Evolutionary conservation across 1,140 invertebrate species (phyloP).

Genomic region (Tribolium castaneum): DNA sequence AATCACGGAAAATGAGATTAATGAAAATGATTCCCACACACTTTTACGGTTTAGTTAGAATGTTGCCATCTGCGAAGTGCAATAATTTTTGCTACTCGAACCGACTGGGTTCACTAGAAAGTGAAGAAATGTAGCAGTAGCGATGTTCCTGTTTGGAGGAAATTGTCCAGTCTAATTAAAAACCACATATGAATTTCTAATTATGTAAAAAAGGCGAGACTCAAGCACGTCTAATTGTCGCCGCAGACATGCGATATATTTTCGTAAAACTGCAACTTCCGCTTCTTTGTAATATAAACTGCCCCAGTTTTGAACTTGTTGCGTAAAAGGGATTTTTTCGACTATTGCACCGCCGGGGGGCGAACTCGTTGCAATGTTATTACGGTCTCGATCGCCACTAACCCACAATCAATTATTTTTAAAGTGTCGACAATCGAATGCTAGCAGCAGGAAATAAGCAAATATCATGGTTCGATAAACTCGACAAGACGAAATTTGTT

Average conservation of each 20-base stretch:
- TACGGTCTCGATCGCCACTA: not conserved
- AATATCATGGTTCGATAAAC: slow-evolving; percentile 13
- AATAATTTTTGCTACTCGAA: slow-evolving; percentile 12
- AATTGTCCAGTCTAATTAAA: slow-evolving; percentile 14
- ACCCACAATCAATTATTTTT: slow-evolving; percentile 17
- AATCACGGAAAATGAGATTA: slow-evolving; percentile 22
- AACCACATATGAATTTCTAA: not conserved
- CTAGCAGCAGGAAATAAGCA: slow-evolving; percentile 12
- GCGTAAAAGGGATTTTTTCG: not conserved
- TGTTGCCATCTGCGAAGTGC: slow-evolving; percentile 9
- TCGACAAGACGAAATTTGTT: not conserved
- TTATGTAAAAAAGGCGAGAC: slow-evolving; percentile 1
- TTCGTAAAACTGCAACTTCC: slow-evolving; percentile 14
- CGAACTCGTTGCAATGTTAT: not conserved
- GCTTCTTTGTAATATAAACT: not conserved
- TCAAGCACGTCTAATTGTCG: slow-evolving; percentile 11
- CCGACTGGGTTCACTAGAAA: not conserved
- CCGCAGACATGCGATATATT: not conserved
- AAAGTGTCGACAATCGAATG: not conserved
- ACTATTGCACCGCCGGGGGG: slow-evolving; percentile 5
- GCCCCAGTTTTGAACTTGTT: slow-evolving; percentile 10
- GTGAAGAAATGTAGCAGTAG: slow-evolving; percentile 11
- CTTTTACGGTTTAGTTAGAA: slow-evolving; percentile 3
- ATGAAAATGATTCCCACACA: slow-evolving; percentile 20
- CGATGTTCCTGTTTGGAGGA: not conserved